Base-by-base conservation (phyloP, 2,113 vertebrate species). In the Megaceryle torquata region DNA sequence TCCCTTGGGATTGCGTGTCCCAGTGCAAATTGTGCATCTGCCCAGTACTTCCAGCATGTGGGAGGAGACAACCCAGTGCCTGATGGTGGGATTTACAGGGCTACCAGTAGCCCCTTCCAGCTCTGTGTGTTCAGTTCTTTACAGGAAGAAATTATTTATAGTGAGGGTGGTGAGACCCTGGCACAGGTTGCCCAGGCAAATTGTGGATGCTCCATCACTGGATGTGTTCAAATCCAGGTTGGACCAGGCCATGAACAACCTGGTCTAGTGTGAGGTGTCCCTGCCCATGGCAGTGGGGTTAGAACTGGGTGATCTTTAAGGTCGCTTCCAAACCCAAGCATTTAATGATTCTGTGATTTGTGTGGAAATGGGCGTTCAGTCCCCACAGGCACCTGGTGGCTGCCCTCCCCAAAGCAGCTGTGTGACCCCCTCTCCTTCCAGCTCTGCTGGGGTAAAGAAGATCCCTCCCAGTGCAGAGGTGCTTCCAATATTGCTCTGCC, bases 1-100 rank as follows among this genome's bases (percentile, higher is more conserved):
- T 82, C n/a, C 43, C 0, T 8, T 26, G 70, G 57, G 46, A 63
- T 26, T 0, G 0, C 2, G 5, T 35, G 51, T 54, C 46, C 60
- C 71, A 64, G n/a, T 24, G 82, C 60, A n/a, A 19, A 21, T 10
- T 35, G 26, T 51, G 41, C 26, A 26, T 8, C 48, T 35, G 35
- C 33, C 77, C 46, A 15, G 46, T 46, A 37, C 83, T 69, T 60
- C 67, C 53, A 88, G 57, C 25, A 9, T 3, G 43, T 0, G 1
- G 57, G 15, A 86, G 46, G 60, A 86, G 60, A 21, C 21, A 86
- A 26, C 51, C 31, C 56, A 46, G 26, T 0, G 0, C 39, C 54
- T 24, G 28, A 6, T 10, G 25, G 31, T 20, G 74, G 24, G 11
- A 50, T 82, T 84, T 53, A 60, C 37, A 64, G 79, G 48, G 74